phyloP scores from a whole-genome alignment of 2,888 invertebrate genomes.

The Seladonia tumulorum region DNA sequence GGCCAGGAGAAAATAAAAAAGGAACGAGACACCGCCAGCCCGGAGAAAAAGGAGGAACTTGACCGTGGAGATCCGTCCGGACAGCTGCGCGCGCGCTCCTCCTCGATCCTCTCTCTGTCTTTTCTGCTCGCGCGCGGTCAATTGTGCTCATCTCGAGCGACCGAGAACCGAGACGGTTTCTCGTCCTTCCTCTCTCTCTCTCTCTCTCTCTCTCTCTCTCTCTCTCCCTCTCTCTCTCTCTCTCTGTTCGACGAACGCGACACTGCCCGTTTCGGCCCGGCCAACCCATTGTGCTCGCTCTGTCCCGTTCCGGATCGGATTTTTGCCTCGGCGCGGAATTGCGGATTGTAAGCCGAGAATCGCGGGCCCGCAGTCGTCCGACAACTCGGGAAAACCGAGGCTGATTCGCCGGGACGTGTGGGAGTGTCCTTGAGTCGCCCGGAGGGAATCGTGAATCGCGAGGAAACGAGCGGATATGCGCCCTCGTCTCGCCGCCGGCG shows the following conservation, averaged over 20 bases:
- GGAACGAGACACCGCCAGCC: constrained; percentile 50
- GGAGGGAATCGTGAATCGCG: constrained; percentile 14
- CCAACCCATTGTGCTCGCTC: neutral
- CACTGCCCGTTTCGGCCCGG: constrained; percentile 31
- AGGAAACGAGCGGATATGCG: neutral
- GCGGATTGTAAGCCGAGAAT: neutral
- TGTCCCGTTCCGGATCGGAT: neutral
- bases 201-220: too few relatives aligned
- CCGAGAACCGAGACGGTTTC: constrained; percentile 47
- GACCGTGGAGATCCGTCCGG: constrained; percentile 67
- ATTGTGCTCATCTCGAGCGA: constrained; percentile 50
- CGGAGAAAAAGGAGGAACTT: constrained; percentile 45
- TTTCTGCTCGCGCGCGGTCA: constrained; percentile 32
- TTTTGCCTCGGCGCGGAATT: constrained; percentile 11
- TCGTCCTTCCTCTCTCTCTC: neutral
- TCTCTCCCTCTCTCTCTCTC: neutral
- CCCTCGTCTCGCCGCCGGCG: neutral
- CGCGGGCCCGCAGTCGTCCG: neutral
- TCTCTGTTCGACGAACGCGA: neutral
- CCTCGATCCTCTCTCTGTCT: constrained; percentile 21
- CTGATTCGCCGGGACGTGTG: neutral
- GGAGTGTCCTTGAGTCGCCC: constrained; percentile 15
- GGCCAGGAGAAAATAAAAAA: constrained; percentile 10
- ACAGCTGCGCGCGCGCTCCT: constrained; percentile 37
- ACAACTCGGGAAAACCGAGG: constrained; percentile 31